Evolutionary conservation across 1,140 invertebrate genomes (phyloP).

Genomic region (Cydia amplana): DNA sequence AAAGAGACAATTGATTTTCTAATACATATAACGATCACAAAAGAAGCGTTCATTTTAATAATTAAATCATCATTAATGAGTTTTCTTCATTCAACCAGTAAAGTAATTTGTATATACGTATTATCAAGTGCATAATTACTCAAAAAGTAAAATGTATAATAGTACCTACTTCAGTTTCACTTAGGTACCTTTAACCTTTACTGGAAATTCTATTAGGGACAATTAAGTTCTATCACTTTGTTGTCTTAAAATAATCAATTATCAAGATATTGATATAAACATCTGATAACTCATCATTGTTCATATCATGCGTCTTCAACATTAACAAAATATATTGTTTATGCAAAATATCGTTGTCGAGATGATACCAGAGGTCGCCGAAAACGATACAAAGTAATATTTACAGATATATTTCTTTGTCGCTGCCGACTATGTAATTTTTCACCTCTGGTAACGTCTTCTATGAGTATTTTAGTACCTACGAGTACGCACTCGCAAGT

Average conservation of each 20-base stretch:
- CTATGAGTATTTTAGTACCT: neutral
- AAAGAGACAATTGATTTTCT: slow-evolving; percentile 9
- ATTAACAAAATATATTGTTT: slow-evolving; percentile 24
- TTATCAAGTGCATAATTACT: too few relatives aligned
- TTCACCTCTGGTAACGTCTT: neutral
- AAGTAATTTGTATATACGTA: too few relatives aligned
- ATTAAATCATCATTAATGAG: neutral
- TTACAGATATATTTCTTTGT: neutral
- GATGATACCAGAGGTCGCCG: slow-evolving; percentile 17
- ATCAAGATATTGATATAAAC: neutral
- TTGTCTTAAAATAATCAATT: neutral
- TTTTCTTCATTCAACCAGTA: neutral
- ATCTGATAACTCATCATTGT: neutral
- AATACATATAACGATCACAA: neutral
- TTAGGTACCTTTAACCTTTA: too few relatives aligned
- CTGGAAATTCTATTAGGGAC: too few relatives aligned
- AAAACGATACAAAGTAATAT: neutral
- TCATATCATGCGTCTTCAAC: neutral
- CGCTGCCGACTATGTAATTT: neutral
- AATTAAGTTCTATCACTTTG: too few relatives aligned
- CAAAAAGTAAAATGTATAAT: too few relatives aligned
- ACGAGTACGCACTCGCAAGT: neutral
- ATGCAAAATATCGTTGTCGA: slow-evolving; percentile 3
- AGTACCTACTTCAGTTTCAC: too few relatives aligned
- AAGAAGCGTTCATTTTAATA: neutral